Base-by-base conservation (phyloP, 2,797 vertebrate genomes). In the Sebastes steindachneri region DNA sequence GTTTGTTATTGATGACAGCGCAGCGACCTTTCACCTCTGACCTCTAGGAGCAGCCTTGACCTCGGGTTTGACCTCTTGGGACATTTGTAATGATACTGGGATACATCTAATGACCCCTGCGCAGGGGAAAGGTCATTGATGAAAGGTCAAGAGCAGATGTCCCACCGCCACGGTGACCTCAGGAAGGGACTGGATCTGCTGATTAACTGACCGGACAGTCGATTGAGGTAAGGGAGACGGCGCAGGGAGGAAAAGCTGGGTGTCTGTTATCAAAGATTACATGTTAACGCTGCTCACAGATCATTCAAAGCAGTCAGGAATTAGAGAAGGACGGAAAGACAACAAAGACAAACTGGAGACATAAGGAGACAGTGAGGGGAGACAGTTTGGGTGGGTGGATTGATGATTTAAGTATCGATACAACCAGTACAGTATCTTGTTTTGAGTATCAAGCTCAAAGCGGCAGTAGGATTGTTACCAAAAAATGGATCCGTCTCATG, bases 61-160 rank as follows among this genome's bases (percentile, higher is more conserved):
- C 84, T 80, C 58, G 21, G 21, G n/a, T 66, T 82, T 86, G 85
- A 90, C 89, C 87, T 85, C 77, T 28, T 29, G 86, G 88, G 84
- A 85, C 70, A 51, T 15, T 70, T 75, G 68, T 88, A 88, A 90
- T 85, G 83, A 91, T 67, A 79, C 77, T 64, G 84, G 88, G 86
- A 88, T 84, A 57, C 51, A 21, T 80, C 76, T 90, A 91, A 92
- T 89, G 92, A 93, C 89, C 88, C 62, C 84, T 31, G 72, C 51
- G 75, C 72, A 28, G 35, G 25, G 45, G 35, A 79, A 35, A 78
- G 70, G 85, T 83, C 88, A 80, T 21, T 9, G 80, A 86, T 79
- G 74, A 89, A 91, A 92, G 89, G 92, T 92, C 89, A 92, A 90
- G 89, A 88, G 79, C 90, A 87, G 86, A 82, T 82, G 82, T 91